Conservation (phyloP, 2,113 vertebrate genomes). For the Catharus bicknelli region DNA sequence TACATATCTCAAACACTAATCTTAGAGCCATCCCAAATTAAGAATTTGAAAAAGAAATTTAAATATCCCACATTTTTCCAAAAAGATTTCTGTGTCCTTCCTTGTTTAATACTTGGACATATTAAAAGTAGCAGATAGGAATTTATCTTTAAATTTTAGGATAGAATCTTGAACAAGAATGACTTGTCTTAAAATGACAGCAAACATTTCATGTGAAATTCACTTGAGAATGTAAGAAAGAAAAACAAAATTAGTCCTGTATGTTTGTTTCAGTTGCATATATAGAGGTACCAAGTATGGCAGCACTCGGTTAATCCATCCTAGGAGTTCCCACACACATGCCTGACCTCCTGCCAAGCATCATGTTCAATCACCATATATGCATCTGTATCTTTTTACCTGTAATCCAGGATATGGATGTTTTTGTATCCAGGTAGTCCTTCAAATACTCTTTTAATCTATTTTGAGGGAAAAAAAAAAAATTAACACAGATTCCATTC, state of each 20-base stretch:
- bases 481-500: neutral
- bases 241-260: neutral
- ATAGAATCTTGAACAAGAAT: neutral
- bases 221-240: neutral
- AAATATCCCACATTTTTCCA: neutral
- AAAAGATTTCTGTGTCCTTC: neutral
- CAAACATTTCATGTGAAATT: neutral
- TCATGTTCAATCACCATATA: neutral
- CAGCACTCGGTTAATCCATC: neutral
- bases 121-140: neutral
- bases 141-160: neutral
- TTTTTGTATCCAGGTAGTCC: constrained; percentile 86
- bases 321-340: neutral
- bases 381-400: constrained; percentile 71
- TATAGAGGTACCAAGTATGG: neutral
- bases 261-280: neutral
- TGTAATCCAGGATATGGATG: constrained; percentile 84
- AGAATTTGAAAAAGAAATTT: neutral
- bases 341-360: neutral
- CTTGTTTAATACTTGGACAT: neutral
- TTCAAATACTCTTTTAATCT: constrained; percentile 86
- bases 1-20: neutral
- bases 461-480: constrained; percentile 27
- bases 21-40: neutral
- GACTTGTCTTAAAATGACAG: neutral